Evolutionary conservation across 2,888 invertebrate species (phyloP).

Genomic region (Megaustenia siamemsis): DNA sequence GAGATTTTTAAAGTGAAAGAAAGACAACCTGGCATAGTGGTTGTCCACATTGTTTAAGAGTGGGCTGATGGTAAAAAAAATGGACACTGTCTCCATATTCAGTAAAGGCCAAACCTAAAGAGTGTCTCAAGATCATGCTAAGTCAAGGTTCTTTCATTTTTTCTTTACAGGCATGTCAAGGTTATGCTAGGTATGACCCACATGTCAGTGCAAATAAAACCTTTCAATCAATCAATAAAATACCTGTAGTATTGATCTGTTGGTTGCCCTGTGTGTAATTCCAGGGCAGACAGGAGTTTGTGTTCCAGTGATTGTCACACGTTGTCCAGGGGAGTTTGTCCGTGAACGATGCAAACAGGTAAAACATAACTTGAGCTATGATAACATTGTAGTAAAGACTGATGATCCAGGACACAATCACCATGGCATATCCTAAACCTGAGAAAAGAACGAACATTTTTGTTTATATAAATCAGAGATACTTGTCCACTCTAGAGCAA

Average conservation of each 20-base stretch:
- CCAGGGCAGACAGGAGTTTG: constrained; percentile 75
- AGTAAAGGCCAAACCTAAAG: no score
- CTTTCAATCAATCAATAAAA: neutral
- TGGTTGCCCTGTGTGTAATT: constrained; percentile 14
- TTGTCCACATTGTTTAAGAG: no score
- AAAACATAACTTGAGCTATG: constrained; percentile 78
- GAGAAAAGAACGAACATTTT: constrained; percentile 4
- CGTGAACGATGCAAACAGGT: constrained; percentile 77
- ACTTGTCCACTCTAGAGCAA: no score
- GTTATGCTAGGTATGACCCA: no score
- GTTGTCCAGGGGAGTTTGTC: constrained; percentile 77
- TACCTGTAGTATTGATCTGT: neutral
- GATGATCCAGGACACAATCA: constrained; percentile 76
- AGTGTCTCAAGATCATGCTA: no score
- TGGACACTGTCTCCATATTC: no score
- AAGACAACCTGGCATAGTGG: no score
- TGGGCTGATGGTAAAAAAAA: no score
- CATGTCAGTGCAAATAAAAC: no score
- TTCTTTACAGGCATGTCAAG: no score
- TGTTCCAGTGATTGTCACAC: constrained; percentile 79
- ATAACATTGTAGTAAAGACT: constrained; percentile 80
- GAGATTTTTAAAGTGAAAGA: no score
- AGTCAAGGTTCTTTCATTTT: no score
- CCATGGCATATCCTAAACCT: constrained; percentile 79
- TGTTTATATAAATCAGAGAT: neutral